A percentile compares a stretch with the other conserved stretches of the same genome.
Evolutionary conservation across 2,113 vertebrate genomes (phyloP).

Genomic region (Aramus guarauna): DNA sequence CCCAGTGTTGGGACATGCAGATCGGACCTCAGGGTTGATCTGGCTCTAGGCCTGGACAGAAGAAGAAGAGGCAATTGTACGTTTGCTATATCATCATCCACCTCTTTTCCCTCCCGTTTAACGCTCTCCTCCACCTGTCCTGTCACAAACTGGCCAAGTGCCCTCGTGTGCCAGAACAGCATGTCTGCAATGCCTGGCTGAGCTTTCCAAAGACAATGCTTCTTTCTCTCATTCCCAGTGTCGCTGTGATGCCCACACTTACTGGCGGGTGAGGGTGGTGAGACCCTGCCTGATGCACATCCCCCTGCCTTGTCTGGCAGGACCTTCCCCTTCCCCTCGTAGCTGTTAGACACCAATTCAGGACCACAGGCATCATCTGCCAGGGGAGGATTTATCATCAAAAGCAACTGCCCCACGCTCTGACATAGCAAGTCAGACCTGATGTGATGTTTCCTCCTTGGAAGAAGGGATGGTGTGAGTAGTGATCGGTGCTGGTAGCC

Average conservation of each 20-base stretch:
- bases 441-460: background rate
- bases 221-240: accelerated
- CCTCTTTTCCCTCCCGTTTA: background rate
- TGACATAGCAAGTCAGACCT: background rate
- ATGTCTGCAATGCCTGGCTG: background rate
- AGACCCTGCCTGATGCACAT: too few relatives aligned
- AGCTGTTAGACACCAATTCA: background rate
- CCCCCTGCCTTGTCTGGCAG: background rate
- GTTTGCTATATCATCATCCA: background rate
- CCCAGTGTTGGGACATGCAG: background rate
- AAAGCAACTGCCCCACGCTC: accelerated
- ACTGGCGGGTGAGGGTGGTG: background rate
- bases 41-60: too few relatives aligned
- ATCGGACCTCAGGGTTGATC: background rate
- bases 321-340: background rate
- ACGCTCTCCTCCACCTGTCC: background rate
- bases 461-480: background rate
- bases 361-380: background rate
- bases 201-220: background rate
- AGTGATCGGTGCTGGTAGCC: background rate
- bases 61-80: background rate
- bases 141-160: background rate
- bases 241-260: too few relatives aligned
- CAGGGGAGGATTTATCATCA: background rate
- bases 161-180: background rate